These are phyloP conservation scores for Xyliphius kryptos DNA, from an alignment of 2,113 vertebrate genomes.

Conservation along the genomic window DNA sequence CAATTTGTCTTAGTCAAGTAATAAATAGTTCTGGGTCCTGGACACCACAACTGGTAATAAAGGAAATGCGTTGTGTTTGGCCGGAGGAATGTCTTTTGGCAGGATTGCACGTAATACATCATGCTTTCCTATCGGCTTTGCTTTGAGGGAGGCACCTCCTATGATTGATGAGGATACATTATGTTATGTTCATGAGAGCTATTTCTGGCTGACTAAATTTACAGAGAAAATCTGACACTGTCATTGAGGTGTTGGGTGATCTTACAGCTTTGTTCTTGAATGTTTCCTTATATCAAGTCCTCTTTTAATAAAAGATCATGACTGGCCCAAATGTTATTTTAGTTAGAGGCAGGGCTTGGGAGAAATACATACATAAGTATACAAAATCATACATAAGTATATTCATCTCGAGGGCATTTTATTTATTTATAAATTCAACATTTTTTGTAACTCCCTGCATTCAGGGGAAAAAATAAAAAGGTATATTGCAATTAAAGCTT, in stretches of 20 bases:
- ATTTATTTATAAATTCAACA: too few species aligned
- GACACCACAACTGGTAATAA: conserved; percentile 16
- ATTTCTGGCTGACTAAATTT: conserved; percentile 19
- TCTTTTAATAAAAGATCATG: conserved; percentile 16
- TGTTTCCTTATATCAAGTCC: conserved; percentile 1
- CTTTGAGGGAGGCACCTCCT: conserved; percentile 24
- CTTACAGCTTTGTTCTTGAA: conserved; percentile 3
- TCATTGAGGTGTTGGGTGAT: conserved; percentile 31
- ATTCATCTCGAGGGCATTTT: too few species aligned
- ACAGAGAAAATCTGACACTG: conserved; percentile 2
- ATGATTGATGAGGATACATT: conserved; percentile 28
- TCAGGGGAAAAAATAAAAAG: too few species aligned
- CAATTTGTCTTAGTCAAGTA: conserved; percentile 21
- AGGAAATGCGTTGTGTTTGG: conserved; percentile 27
- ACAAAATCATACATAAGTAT: conserved; percentile 19
- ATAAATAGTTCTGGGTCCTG: conserved; percentile 26
- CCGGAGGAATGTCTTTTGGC: conserved; percentile 25
- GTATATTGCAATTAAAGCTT: too few species aligned
- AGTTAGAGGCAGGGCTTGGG: conserved; percentile 15
- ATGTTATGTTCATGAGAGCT: conserved; percentile 21
- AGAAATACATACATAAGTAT: conserved; percentile 3
- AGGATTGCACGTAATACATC: conserved; percentile 22
- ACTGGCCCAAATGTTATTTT: conserved; percentile 1
- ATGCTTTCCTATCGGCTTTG: conserved; percentile 23
- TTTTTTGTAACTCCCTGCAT: too few species aligned